Evolutionary conservation across 1,140 invertebrate species (phyloP).

Genomic region (Rhagoletis zephyria): DNA sequence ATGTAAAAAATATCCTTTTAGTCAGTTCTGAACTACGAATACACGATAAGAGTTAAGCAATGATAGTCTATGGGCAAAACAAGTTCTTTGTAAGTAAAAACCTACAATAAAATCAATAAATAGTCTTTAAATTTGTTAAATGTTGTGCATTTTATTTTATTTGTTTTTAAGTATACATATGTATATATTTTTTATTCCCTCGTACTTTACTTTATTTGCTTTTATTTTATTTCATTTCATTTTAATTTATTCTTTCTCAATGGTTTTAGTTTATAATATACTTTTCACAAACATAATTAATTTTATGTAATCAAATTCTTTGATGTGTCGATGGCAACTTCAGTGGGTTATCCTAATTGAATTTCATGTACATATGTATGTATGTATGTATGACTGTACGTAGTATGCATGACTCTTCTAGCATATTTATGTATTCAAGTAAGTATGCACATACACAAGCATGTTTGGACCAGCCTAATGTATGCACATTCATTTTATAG

Average conservation of each 20-base stretch:
- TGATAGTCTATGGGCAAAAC: too few species aligned
- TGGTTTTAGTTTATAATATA: neutral
- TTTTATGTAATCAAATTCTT: neutral
- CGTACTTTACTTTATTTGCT: neutral
- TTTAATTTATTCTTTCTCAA: slow-evolving; percentile 15
- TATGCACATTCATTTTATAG: too few species aligned
- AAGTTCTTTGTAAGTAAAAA: too few species aligned
- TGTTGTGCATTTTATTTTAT: slow-evolving; percentile 16
- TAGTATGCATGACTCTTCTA: neutral
- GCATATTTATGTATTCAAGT: neutral
- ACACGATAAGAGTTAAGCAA: too few species aligned
- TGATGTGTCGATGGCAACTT: neutral
- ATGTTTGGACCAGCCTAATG: too few species aligned
- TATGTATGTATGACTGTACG: neutral
- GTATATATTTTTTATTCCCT: neutral
- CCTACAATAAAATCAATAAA: too few species aligned
- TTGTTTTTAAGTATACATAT: neutral
- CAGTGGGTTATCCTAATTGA: too few species aligned
- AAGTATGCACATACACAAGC: too few species aligned
- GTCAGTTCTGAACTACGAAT: too few species aligned
- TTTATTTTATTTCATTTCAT: slow-evolving; percentile 12
- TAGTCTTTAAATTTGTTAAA: neutral
- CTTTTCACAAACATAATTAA: neutral
- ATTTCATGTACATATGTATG: neutral
- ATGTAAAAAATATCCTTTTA: too few species aligned